Base-by-base conservation (phyloP, 2,888 invertebrate species). In the Chloroclystis v-ata region DNA sequence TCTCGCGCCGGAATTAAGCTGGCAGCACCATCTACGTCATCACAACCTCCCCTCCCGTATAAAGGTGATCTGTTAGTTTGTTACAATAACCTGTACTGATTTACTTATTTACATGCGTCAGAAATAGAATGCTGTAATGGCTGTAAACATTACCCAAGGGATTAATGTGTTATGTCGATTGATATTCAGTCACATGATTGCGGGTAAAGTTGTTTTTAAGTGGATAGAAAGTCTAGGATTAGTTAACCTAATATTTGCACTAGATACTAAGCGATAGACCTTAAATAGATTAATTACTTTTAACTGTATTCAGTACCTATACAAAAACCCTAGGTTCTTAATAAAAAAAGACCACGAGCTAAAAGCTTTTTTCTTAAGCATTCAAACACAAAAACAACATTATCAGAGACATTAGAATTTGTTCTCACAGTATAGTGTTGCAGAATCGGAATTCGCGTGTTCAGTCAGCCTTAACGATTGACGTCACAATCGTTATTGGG, bases 21-120 rank as follows among this genome's bases (percentile, higher is more conserved):
- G 50, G 50, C 38, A 35, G n/a, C 43, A 50, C 50, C 16, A 26
- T 28, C n/a, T 28, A 37, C 40, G 37, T 43, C 46, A 43, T 13
- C 33, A 47, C 11, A 1, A 37, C 33, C 37, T 28, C 20, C 25
- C 11, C 47, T 33, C 33, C 16, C 42, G 24, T 4, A n/a, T n/a
- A 10, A 11, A 39, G 29, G 33, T 33, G 43, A 16, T 43, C 30
- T 29, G 45, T 45, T 41, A 49, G 41, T 41, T 30, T 40, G 44
- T 38, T 32, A 20, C 35, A 13, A 37, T n/a, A n/a, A n/a, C n/a
- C 38, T 32, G 20, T 33, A 35, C n/a, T 30, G 28, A 48, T 48
- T 39, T 35, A 26, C 39, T n/a, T n/a, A n/a, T n/a, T 28, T 28
- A 28, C 16, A 29, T 43, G 43, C 48, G 43, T 48, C 43, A 48